These are phyloP conservation scores for Caligus rogercresseyi DNA, from an alignment of 1,140 invertebrate genomes.

Conservation along the genomic window DNA sequence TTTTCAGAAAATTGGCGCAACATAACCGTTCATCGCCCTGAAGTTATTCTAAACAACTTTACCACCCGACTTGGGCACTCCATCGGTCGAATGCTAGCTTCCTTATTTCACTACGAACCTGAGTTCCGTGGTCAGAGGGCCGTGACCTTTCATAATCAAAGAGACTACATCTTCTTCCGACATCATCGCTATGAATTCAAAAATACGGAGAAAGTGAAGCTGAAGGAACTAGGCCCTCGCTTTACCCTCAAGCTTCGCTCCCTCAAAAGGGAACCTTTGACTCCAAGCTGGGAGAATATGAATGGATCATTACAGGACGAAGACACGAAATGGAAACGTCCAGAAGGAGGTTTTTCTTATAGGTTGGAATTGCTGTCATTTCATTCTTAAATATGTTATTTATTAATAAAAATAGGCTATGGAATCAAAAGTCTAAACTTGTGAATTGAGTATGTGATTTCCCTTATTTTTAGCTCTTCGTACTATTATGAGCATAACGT, in stretches of 20 bases:
- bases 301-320: constrained; percentile 83
- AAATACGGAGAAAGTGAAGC: constrained; percentile 52
- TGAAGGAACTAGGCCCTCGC: constrained; percentile 84
- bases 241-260: constrained; percentile 84
- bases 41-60: constrained; percentile 93
- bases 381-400: too few relatives aligned
- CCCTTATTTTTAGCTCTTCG: too few relatives aligned
- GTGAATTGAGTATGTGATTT: too few relatives aligned
- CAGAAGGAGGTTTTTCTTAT: constrained; percentile 71
- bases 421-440: too few relatives aligned
- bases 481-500: too few relatives aligned
- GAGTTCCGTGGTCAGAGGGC: constrained; percentile 78
- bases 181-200: constrained; percentile 94
- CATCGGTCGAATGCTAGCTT: constrained; percentile 79
- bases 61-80: constrained; percentile 75
- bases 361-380: too few relatives aligned
- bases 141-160: constrained; percentile 95
- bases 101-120: constrained; percentile 87
- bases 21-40: constrained; percentile 68
- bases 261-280: constrained; percentile 88
- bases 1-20: constrained; percentile 17
- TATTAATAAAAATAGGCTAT: too few relatives aligned
- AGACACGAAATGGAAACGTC: constrained; percentile 78
- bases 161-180: constrained; percentile 96
- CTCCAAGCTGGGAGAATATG: constrained; percentile 84